Base-by-base conservation (phyloP, 1,140 invertebrate genomes). In the Drosophila oshimai region DNA sequence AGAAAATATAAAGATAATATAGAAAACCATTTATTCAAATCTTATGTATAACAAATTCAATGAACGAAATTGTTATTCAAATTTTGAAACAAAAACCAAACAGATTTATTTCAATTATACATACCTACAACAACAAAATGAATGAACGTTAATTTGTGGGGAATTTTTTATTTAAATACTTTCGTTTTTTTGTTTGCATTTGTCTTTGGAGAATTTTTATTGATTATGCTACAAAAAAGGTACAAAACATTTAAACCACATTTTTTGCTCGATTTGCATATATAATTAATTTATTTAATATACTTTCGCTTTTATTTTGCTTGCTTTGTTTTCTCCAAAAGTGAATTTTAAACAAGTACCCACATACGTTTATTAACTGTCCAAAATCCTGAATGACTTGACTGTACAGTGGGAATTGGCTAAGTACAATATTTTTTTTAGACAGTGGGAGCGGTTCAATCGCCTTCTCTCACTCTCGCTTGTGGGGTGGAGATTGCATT, bases 251-350 rank as follows among this genome's bases (percentile, higher is more conserved):
- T 24, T 17, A n/a, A 17, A 28, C 22, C 28, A n/a, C n/a, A n/a
- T n/a, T 20, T 20, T 18, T 6, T 41, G 2, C 15, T 18, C 22
- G 26, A 20, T 61, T 69, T 58, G 67, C 29, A 45, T 65, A 45
- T 46, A 24, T 37, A 50, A 58, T 53, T 58, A 26, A 55, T 60
- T 44, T 61, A 9, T 44, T 64, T 65, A 77, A 76, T 60, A 62
- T 57, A 84, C 79, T 84, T 84, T 84, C 79, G 79, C 71, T 84
- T 84, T 84, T 79, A 76, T 53, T 62, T 42, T 74, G 57, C 41
- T 58, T 75, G 24, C 24, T 54, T 31, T 24, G 20, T 49, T 31
- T 51, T 1, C 2, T 1, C 7, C 2, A 13, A 0, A 62, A 73
- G 47, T 57, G 61, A 64, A 26, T 50, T 70, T 60, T 31, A 9